phyloP scores from a whole-genome alignment of 2,888 invertebrate species.

The Acanthosepion pharaonis region DNA sequence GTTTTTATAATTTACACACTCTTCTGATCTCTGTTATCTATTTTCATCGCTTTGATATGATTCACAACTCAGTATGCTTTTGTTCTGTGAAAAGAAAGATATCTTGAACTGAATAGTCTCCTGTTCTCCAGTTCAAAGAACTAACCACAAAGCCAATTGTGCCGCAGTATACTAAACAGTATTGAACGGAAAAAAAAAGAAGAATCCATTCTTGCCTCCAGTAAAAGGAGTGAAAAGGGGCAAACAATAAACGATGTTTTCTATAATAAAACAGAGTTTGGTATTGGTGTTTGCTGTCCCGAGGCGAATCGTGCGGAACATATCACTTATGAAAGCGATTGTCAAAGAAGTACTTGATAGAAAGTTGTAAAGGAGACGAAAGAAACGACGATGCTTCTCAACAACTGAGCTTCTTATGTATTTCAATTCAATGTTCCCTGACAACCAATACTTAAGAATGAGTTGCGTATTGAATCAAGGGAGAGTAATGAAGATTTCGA shows the following conservation, averaged over 20 bases:
- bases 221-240: not conserved
- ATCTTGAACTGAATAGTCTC: not conserved
- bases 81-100: not conserved
- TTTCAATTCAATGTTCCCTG: not conserved
- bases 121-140: not conserved
- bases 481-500: not conserved
- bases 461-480: not conserved
- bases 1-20: too few relatives aligned
- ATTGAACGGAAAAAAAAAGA: not conserved
- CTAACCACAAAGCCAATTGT: not conserved
- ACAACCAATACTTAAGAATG: constrained; percentile 11
- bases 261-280: not conserved
- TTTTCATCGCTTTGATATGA: too few relatives aligned
- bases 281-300: not conserved
- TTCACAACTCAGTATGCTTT: not conserved
- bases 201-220: not conserved
- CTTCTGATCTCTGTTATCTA: too few relatives aligned
- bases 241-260: constrained; percentile 33
- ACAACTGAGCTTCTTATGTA: constrained; percentile 15
- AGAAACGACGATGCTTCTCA: not conserved
- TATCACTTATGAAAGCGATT: constrained; percentile 33
- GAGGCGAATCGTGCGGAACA: constrained; percentile 33
- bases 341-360: constrained; percentile 33
- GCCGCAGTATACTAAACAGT: not conserved
- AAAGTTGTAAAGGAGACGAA: not conserved